Evolutionary conservation across 2,797 vertebrate genomes (phyloP).

Genomic region (Hoplostethus mediterraneus): DNA sequence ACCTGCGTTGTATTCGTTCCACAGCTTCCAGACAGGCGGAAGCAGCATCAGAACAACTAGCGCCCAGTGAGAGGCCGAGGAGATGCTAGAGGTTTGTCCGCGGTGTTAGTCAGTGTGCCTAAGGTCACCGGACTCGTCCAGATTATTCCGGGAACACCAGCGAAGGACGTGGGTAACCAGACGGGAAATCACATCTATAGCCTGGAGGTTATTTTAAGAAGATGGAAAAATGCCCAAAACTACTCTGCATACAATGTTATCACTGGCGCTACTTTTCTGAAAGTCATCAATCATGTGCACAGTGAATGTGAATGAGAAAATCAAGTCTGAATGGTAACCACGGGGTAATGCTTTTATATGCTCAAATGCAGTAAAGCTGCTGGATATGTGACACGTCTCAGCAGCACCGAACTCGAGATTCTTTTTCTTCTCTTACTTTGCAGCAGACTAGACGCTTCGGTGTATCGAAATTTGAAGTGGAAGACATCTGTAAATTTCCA

Average conservation of each 20-base stretch:
- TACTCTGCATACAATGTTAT: background rate
- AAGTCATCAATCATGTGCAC: conserved; percentile 1
- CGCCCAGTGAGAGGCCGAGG: conserved; percentile 15
- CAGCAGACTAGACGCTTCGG: too few relatives aligned
- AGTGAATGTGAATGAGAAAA: background rate
- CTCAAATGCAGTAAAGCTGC: background rate
- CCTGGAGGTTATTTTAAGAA: conserved; percentile 30
- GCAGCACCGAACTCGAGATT: too few relatives aligned
- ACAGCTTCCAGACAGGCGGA: conserved; percentile 42
- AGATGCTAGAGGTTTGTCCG: conserved; percentile 20
- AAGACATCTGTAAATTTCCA: too few relatives aligned
- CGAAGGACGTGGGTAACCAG: conserved; percentile 36
- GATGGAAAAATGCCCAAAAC: conserved; percentile 28
- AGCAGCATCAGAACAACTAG: conserved; percentile 25
- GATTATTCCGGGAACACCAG: conserved; percentile 35
- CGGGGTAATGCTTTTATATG: background rate
- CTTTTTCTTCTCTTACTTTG: too few relatives aligned
- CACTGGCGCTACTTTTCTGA: background rate
- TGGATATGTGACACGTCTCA: background rate
- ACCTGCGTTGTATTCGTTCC: conserved; percentile 56
- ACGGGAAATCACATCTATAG: conserved; percentile 24
- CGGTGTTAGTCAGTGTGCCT: background rate
- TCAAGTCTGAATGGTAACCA: background rate
- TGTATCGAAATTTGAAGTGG: too few relatives aligned
- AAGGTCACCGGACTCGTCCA: conserved; percentile 25